Base-by-base conservation (phyloP, 2,797 vertebrate species). In the Hoplostethus mediterraneus region DNA sequence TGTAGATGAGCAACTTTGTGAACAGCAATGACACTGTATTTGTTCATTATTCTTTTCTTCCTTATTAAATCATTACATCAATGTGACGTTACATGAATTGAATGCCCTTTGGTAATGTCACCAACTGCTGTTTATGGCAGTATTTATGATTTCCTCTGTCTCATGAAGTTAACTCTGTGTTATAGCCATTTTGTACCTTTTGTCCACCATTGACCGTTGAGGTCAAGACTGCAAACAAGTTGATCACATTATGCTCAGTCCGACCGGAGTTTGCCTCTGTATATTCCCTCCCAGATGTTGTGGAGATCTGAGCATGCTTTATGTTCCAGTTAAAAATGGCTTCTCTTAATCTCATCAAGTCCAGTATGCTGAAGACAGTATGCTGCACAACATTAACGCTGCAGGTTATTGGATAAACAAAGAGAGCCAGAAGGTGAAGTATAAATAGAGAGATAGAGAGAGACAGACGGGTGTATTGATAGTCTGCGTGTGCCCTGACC, bases 241-340 rank as follows among this genome's bases (percentile, higher is more conserved):
- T 55, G 72, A 76, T 87, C 67, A 12, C 64, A 73, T 72, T 75
- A 82, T 36, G 36, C 45, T 69, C 44, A 16, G 68, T 74, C 58
- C 58, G 67, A 49, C 69, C 68, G 21, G 21, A 0, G 8, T 40
- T 67, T 49, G 38, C 73, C 44, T 84, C 49, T 54, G 64, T 48
- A 17, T 51, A 65, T 56, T 69, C 60, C 58, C 31, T 61, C 51
- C 71, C 62, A 75, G 38, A 77, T 73, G 74, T 21, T 63, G 16
- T 33, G 31, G 33, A 21, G 6, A 25, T 87, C 57, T 75, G 67
- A 72, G 64, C 61, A 73, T 55, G 74, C 76, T 77, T 79, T 82
- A 76, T 87, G 66, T 71, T 80, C 44, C 36, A 33, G 76, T 57
- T 83, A 76, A 85, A 85, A 87, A 75, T 64, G 64, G 61, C 60